These are phyloP conservation scores for Heterohyrax brucei DNA, from an alignment of 2,797 vertebrate species.

Conservation along the genomic window DNA sequence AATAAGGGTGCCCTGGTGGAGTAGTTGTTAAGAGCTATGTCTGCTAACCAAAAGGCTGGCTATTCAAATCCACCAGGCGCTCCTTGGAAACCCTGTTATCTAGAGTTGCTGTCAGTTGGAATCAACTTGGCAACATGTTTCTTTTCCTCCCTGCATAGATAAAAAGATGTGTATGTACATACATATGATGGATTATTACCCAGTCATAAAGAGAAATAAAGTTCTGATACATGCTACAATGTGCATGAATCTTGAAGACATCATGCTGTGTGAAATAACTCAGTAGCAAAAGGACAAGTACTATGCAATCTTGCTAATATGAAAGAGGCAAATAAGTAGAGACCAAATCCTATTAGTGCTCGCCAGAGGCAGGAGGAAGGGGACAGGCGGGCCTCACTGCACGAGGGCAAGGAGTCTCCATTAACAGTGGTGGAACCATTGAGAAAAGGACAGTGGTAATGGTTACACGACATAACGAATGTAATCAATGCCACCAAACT, in stretches of 20 bases:
- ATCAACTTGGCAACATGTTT: too few relatives aligned
- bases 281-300: neutral
- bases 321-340: neutral
- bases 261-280: neutral
- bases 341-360: neutral
- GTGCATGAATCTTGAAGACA: neutral
- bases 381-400: neutral
- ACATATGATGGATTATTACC: neutral
- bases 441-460: neutral
- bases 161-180: neutral
- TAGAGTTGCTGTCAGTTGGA: too few relatives aligned
- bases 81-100: too few relatives aligned
- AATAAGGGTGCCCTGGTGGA: neutral
- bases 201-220: neutral
- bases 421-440: neutral
- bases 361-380: neutral
- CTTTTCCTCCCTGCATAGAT: too few relatives aligned
- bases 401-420: neutral
- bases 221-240: neutral
- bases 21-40: too few relatives aligned
- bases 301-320: neutral
- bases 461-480: neutral
- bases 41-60: too few relatives aligned
- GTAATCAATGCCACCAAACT: neutral
- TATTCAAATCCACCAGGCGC: too few relatives aligned